A percentile compares a stretch with the other conserved stretches of the same genome.
Evolutionary conservation across 2,113 vertebrate genomes (phyloP).

Genomic region (Prietella phreatophila): DNA sequence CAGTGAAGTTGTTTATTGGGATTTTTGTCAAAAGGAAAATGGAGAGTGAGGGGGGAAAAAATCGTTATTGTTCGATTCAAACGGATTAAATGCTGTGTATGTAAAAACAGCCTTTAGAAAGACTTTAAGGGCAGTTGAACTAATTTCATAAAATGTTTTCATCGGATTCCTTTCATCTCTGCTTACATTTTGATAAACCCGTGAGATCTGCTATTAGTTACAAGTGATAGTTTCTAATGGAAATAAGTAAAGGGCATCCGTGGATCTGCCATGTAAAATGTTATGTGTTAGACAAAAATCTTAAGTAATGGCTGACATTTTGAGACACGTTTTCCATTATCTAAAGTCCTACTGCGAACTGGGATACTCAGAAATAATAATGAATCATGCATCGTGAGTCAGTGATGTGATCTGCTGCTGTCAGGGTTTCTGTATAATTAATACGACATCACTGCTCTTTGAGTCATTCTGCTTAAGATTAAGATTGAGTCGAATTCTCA

Average conservation of each 20-base stretch:
- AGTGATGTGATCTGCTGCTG: background rate
- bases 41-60: background rate
- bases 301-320: background rate
- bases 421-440: slow-evolving; percentile 2
- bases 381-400: background rate
- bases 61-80: background rate
- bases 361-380: background rate
- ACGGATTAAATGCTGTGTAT: background rate
- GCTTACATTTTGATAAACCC: background rate
- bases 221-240: background rate
- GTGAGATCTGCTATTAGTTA: background rate
- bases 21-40: background rate
- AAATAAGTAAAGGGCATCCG: background rate
- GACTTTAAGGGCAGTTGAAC: background rate
- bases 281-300: background rate
- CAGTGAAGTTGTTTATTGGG: background rate
- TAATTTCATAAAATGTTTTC: background rate
- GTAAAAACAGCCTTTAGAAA: background rate
- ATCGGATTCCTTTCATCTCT: background rate
- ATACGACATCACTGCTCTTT: background rate
- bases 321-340: background rate
- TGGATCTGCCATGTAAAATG: background rate
- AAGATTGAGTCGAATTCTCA: background rate
- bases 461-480: background rate
- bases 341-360: background rate